These are phyloP conservation scores for Euschistus heros DNA, from an alignment of 1,140 invertebrate species.

Conservation along the genomic window DNA sequence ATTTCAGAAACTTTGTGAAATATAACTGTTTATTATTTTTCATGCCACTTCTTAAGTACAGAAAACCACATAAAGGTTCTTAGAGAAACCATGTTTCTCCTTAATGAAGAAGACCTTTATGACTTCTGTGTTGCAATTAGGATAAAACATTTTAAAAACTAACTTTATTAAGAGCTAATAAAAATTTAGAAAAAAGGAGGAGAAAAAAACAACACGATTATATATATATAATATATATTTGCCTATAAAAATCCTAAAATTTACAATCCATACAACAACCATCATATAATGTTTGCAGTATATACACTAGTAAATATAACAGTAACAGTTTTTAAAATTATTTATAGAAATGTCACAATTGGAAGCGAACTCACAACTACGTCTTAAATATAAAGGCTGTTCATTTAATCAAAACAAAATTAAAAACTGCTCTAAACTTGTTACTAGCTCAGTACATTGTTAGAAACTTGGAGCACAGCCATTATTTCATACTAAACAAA, in stretches of 20 bases:
- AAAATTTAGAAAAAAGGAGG: not conserved
- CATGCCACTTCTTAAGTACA: no score
- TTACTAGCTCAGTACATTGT: slow-evolving; percentile 15
- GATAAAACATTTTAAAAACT: not conserved
- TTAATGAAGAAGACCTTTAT: no score
- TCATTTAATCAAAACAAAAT: not conserved
- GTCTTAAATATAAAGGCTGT: slow-evolving; percentile 7
- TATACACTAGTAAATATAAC: slow-evolving; percentile 15
- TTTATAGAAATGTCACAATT: slow-evolving; percentile 15
- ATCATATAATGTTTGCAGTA: slow-evolving; percentile 11
- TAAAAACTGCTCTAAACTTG: slow-evolving; percentile 9
- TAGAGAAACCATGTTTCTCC: no score
- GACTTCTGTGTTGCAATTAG: no score
- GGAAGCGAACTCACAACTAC: slow-evolving; percentile 12
- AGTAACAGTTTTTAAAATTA: slow-evolving; percentile 12
- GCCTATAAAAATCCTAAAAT: slow-evolving; percentile 15
- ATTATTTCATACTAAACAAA: slow-evolving; percentile 16
- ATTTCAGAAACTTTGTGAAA: no score
- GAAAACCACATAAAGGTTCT: no score
- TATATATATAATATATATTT: slow-evolving; percentile 15
- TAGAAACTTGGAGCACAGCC: slow-evolving; percentile 17
- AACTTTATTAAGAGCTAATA: not conserved
- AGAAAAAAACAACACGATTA: not conserved
- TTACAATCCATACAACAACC: slow-evolving; percentile 15
- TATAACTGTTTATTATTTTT: no score